Conservation (phyloP, 2,888 invertebrate genomes). For the Eurytoma adleriae region DNA sequence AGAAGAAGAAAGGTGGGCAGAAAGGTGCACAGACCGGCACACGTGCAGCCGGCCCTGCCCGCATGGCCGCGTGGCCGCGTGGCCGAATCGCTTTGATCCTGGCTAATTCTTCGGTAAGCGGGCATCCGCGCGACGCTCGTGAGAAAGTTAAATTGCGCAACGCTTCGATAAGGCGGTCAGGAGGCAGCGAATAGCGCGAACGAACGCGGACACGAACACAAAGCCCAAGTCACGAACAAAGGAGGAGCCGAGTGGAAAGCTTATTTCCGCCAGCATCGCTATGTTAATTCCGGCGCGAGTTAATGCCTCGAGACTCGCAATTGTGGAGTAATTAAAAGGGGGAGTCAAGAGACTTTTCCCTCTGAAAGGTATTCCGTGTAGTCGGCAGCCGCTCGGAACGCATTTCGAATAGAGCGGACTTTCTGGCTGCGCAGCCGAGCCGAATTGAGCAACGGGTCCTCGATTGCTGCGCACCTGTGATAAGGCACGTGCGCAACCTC, state of each 20-base stretch:
- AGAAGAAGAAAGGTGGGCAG: too few relatives aligned
- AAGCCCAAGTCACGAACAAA: too few relatives aligned
- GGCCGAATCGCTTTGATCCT: background rate
- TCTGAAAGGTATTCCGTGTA: conserved; percentile 47
- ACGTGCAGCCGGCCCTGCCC: conserved; percentile 18
- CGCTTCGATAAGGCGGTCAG: conserved; percentile 12
- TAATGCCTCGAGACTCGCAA: conserved; percentile 42
- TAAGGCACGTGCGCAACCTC: conserved; percentile 11
- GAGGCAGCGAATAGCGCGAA: too few relatives aligned
- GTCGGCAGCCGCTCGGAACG: conserved; percentile 29
- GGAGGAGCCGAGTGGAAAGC: background rate
- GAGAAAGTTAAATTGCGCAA: conserved; percentile 37
- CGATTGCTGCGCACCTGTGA: conserved; percentile 12
- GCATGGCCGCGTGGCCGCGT: conserved; percentile 12
- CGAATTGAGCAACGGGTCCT: conserved; percentile 13
- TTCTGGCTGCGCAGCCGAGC: background rate
- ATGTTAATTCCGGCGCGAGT: conserved; percentile 39
- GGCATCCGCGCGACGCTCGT: conserved; percentile 5
- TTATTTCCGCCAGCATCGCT: conserved; percentile 56
- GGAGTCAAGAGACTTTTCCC: background rate
- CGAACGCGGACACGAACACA: too few relatives aligned
- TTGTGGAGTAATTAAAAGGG: conserved; percentile 49
- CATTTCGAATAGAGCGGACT: conserved; percentile 1
- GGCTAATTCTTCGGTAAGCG: background rate
- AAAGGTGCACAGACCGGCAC: background rate